These are phyloP conservation scores for Mus pahari DNA, from an alignment of 2,113 vertebrate genomes.

Conservation along the genomic window DNA sequence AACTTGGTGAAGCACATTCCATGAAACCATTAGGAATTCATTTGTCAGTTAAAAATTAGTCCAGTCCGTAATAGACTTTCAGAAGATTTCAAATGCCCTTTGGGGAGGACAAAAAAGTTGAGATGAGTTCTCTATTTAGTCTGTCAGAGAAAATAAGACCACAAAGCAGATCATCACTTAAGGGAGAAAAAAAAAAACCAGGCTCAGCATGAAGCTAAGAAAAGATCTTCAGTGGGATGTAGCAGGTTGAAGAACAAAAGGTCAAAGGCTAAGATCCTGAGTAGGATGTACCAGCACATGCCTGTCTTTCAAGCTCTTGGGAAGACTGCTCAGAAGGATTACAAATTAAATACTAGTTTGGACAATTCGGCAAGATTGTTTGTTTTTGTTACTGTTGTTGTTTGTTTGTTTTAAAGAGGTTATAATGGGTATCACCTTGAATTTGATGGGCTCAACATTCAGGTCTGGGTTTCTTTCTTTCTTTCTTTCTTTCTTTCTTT, in stretches of 20 bases:
- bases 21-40: constrained; percentile 38
- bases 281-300: background rate
- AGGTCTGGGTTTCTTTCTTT: background rate
- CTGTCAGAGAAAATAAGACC: constrained; percentile 37
- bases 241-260: background rate
- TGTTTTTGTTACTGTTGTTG: background rate
- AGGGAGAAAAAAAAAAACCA: background rate
- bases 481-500: background rate
- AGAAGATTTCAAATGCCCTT: constrained; percentile 27
- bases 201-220: background rate
- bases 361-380: background rate
- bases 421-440: background rate
- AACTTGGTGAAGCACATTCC: background rate
- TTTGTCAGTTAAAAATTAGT: constrained; percentile 11
- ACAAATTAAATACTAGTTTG: background rate
- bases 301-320: too few species aligned
- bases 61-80: background rate
- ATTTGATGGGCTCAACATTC: background rate
- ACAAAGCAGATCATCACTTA: background rate
- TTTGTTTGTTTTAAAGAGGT: background rate
- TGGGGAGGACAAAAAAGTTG: constrained; percentile 6
- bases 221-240: background rate
- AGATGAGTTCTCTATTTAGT: background rate
- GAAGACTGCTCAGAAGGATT: background rate
- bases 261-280: background rate